Evolutionary conservation across 2,888 invertebrate genomes (phyloP).

Genomic region (Nineta flava): DNA sequence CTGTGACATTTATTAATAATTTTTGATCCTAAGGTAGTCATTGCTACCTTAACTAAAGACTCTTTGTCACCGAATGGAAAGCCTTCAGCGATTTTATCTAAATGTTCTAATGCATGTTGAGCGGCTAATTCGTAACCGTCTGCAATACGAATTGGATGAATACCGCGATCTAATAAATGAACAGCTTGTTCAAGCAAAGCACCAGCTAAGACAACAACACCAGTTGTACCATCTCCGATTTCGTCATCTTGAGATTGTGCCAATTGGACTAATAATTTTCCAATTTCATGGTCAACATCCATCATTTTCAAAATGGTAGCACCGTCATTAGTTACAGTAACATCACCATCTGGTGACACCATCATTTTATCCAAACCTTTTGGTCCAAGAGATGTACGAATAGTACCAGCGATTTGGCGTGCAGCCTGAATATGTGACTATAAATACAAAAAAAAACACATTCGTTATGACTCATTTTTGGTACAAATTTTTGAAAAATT

Average conservation of each 20-base stretch:
- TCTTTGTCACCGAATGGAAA: slow-evolving; percentile 81
- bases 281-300: slow-evolving; percentile 98
- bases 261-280: slow-evolving; percentile 92
- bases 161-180: slow-evolving; percentile 81
- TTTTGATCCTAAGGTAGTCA: slow-evolving; percentile 97
- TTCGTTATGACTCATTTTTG: not conserved
- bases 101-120: slow-evolving; percentile 65
- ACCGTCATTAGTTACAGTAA: slow-evolving; percentile 96
- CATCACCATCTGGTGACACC: slow-evolving; percentile 93
- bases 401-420: slow-evolving; percentile 73
- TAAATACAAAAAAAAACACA: slow-evolving; percentile 19
- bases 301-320: slow-evolving; percentile 98
- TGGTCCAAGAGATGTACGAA: slow-evolving; percentile 90
- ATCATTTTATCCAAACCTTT: slow-evolving; percentile 96
- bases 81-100: slow-evolving; percentile 76
- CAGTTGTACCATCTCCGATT: slow-evolving; percentile 98
- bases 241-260: slow-evolving; percentile 99
- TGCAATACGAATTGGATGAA: slow-evolving; percentile 96
- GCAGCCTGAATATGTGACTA: slow-evolving; percentile 98
- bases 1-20: slow-evolving; percentile 94
- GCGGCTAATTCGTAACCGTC: slow-evolving; percentile 98
- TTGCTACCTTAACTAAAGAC: slow-evolving; percentile 83
- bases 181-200: slow-evolving; percentile 93
- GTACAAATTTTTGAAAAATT: not conserved
- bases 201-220: slow-evolving; percentile 77